Evolutionary conservation across 2,888 invertebrate genomes (phyloP).

Genomic region (Eilema sororculum): DNA sequence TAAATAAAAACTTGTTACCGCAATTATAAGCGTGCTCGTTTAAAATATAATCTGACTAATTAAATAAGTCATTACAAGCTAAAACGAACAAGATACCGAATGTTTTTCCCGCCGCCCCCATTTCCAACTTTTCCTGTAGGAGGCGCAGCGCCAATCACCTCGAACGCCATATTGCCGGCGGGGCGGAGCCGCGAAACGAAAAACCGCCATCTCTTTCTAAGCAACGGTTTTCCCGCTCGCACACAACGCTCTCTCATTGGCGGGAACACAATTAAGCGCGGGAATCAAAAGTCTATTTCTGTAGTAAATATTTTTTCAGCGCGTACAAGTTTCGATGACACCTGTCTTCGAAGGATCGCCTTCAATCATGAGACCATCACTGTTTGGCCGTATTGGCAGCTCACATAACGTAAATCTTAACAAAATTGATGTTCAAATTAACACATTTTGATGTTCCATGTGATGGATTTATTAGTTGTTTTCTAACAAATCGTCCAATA

Average conservation of each 20-base stretch:
- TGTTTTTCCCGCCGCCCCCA: conserved; percentile 61
- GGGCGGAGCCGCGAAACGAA: conserved; percentile 83
- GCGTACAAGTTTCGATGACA: conserved; percentile 66
- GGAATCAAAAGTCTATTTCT: conserved; percentile 86
- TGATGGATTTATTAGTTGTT: conserved; percentile 82
- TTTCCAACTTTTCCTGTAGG: conserved; percentile 80
- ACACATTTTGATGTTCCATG: conserved; percentile 72
- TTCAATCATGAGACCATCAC: conserved; percentile 55
- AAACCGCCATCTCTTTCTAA: conserved; percentile 66
- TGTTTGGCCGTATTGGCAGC: conserved; percentile 63
- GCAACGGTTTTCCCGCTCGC: conserved; percentile 68
- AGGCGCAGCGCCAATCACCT: conserved; percentile 87
- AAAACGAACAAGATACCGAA: conserved; percentile 30
- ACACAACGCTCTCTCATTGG: conserved; percentile 78
- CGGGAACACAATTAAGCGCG: conserved; percentile 84
- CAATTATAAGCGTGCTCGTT: conserved; percentile 31
- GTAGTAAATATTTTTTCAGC: conserved; percentile 85
- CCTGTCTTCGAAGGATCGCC: conserved; percentile 61
- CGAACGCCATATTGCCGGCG: conserved; percentile 89
- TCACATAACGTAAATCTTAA: conserved; percentile 77
- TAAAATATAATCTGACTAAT: conserved; percentile 46
- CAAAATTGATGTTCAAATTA: conserved; percentile 79
- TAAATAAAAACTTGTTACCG: not conserved
- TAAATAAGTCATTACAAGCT: conserved; percentile 38
- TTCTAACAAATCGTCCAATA: conserved; percentile 73